Evolutionary conservation across 2,888 invertebrate genomes (phyloP), one percentile per base, ranked within the genome.

Genomic region (Archips xylosteana): DNA sequence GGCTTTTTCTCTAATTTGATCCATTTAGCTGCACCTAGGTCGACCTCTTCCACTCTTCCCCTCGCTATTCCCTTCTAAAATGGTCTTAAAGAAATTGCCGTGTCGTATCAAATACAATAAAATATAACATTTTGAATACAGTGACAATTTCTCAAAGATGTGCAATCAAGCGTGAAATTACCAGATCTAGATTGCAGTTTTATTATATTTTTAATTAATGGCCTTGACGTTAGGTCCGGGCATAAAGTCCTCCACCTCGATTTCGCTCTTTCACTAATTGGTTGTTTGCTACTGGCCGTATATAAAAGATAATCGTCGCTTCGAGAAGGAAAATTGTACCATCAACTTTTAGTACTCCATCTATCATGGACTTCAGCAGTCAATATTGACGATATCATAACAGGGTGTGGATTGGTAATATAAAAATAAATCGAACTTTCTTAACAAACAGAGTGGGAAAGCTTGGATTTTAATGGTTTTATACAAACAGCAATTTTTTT

Each of bases 171-270:
- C 70, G 76, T 67, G 64, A 77, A 77, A 77, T 84, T 83, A 82
- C 82, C 80, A 80, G 80, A 78, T 76, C 75, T 75, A 75, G 76
- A 69, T 51, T 78, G 76, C 76, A 75, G 74, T 68, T 83, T 84
- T 81, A 83, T 78, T 80, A 79, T 83, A 80, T 81, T 81, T 79
- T 83, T 81, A 85, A 86, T 85, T 83, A 82, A 86, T 84, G 77
- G 79, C 80, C 82, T 82, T 76, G 80, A 81, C 80, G 78, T 78
- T 83, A 83, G 71, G 76, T 78, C 71, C 59, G 72, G 66, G 70
- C 68, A 71, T 77, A 73, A 75, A 74, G 60, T 71, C 74, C 70
- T 70, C 71, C 67, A 79, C 76, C 77, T 64, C 76, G 68, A 71
- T 78, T 76, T 66, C 61, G 78, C 82, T 82, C 73, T 78, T 77